Evolutionary conservation across 2,888 invertebrate species (phyloP).

Genomic region (Tenthredo notha): DNA sequence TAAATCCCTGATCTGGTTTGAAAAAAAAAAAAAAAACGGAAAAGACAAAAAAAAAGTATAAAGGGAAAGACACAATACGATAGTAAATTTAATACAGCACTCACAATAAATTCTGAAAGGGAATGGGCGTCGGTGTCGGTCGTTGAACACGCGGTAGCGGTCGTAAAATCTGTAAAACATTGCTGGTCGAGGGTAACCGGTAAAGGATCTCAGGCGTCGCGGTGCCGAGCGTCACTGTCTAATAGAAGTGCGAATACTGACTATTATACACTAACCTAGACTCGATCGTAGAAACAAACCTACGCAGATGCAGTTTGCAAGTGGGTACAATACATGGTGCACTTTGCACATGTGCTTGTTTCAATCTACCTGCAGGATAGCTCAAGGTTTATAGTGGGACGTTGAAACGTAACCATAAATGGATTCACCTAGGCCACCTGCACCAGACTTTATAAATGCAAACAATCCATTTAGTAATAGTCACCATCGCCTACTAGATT

Average conservation of each 20-base stretch:
- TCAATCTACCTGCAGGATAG: slow-evolving; percentile 41
- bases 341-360: slow-evolving; percentile 14
- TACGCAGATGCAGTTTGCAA: slow-evolving; percentile 6
- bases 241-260: slow-evolving; percentile 31
- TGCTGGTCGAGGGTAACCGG: slow-evolving; percentile 4
- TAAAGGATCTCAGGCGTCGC: slow-evolving; percentile 27
- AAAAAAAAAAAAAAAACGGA: not conserved
- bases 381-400: slow-evolving; percentile 62
- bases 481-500: slow-evolving; percentile 25
- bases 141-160: slow-evolving; percentile 77
- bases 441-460: slow-evolving; percentile 4
- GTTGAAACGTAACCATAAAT: slow-evolving; percentile 67
- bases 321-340: not conserved
- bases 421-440: slow-evolving; percentile 60
- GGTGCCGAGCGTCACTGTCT: slow-evolving; percentile 22
- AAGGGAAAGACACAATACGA: not conserved
- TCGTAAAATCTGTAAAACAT: slow-evolving; percentile 78
- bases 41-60: not conserved
- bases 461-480: slow-evolving; percentile 6
- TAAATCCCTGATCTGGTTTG: not conserved
- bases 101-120: slow-evolving; percentile 76
- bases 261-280: not conserved
- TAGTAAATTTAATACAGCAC: slow-evolving; percentile 60
- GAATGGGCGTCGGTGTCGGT: slow-evolving; percentile 70
- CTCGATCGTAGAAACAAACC: not conserved